Conservation (phyloP, 2,113 vertebrate genomes). For the Cynocephalus volans region DNA sequence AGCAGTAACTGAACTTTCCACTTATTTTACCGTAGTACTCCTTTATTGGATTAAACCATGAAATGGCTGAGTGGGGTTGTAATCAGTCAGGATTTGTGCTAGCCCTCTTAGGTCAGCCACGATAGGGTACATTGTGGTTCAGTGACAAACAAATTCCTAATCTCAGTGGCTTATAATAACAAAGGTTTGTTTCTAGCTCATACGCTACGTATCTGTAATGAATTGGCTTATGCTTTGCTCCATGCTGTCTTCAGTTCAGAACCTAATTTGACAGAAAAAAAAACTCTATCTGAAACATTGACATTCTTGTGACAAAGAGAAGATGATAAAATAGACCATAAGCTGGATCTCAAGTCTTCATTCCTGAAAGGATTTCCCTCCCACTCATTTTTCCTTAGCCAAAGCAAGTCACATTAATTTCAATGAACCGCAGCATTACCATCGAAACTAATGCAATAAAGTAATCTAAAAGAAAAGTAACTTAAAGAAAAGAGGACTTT, state of each 20-base stretch:
- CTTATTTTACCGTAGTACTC: background rate
- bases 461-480: background rate
- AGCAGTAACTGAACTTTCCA: slow-evolving; percentile 25
- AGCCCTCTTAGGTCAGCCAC: background rate
- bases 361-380: background rate
- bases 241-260: background rate
- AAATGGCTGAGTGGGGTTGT: background rate
- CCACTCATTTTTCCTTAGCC: background rate
- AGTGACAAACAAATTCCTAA: background rate
- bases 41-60: background rate
- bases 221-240: background rate
- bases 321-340: background rate
- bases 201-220: background rate
- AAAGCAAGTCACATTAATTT: background rate
- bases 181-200: background rate
- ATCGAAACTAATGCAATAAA: background rate
- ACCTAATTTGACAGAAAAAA: background rate
- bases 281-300: background rate
- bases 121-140: too few relatives aligned
- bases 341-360: background rate
- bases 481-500: background rate
- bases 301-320: background rate
- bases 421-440: background rate
- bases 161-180: background rate
- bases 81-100: background rate